A percentile compares a stretch with the other conserved stretches of the same genome.
phyloP scores from a whole-genome alignment of 2,797 vertebrate genomes.

The Psittacula derbiana region DNA sequence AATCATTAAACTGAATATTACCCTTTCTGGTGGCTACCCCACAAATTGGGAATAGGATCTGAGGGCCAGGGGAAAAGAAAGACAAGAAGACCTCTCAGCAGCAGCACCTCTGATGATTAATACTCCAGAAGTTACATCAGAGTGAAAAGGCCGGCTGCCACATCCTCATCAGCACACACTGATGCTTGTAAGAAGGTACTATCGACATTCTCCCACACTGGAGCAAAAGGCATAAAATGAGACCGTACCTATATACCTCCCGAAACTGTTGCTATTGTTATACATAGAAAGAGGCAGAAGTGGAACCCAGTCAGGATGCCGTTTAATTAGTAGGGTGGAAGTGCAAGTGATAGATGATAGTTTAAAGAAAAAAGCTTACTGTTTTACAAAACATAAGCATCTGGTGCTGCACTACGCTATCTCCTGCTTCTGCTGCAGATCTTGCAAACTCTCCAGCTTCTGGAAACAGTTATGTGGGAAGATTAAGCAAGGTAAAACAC shows the following conservation, averaged over 20 bases:
- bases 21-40: background rate
- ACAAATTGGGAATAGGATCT: background rate
- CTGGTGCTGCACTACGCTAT: background rate
- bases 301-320: background rate
- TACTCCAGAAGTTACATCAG: background rate
- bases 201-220: accelerated
- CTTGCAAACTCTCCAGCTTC: background rate
- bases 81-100: background rate
- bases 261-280: accelerated
- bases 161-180: background rate
- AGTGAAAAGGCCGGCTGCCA: background rate
- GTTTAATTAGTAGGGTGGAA: background rate
- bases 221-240: background rate
- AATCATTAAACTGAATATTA: background rate
- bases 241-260: background rate
- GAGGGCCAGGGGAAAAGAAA: background rate
- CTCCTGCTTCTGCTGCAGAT: background rate
- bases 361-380: background rate
- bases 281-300: background rate
- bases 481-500: background rate
- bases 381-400: background rate
- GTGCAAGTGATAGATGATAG: background rate
- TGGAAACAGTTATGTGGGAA: background rate
- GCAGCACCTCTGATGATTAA: background rate
- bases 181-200: background rate